Base-by-base conservation (phyloP, 1,140 invertebrate genomes). In the Tachypleus tridentatus region DNA sequence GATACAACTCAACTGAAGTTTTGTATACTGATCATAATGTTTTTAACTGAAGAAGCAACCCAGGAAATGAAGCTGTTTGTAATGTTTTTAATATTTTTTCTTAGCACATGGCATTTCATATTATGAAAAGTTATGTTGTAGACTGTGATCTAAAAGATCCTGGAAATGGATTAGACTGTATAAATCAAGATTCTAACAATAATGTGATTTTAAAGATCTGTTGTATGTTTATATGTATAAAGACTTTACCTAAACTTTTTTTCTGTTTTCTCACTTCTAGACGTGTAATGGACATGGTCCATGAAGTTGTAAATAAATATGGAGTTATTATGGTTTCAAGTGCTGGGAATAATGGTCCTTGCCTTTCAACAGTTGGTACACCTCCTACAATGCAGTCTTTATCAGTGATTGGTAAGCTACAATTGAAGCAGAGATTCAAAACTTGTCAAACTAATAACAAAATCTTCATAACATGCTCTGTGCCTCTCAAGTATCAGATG, bases 311-410 rank as follows among this genome's bases (percentile, higher is more conserved):
- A 11, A 88, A 93, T 75, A 93, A 95, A 73, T 88, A 95, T 78
- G 90, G 90, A 49, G 85, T 97, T 3, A 85, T 88, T 10, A 97
- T 92, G 88, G 86, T 97, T 49, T 85, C 86, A 48, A 93, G 92
- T 49, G 94, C 89, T 59, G 94, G 94, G 4, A 99, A 99, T 80
- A 86, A 90, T 78, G 97, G 97, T 1, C 93, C 93, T 7, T 93
- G 91, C 58, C 80, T 98, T 3, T 87, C 86, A 70, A 98, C 96
- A 3, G 86, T 97, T 64, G 93, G 93, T 8, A 87, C 93, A 4
- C 95, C 95, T 9, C 94, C 95, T 10, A 64, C 63, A 52, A 69
- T 4, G 89, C 93, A 75, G 90, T 93, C 59, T 82, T 80, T 65
- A 85, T 86, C 85, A 62, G 82, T 94, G 58, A 92, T 97, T 70